A percentile compares a stretch with the other conserved stretches of the same genome.
phyloP scores from a whole-genome alignment of 2,113 vertebrate genomes.

The Ciconia boyciana region DNA sequence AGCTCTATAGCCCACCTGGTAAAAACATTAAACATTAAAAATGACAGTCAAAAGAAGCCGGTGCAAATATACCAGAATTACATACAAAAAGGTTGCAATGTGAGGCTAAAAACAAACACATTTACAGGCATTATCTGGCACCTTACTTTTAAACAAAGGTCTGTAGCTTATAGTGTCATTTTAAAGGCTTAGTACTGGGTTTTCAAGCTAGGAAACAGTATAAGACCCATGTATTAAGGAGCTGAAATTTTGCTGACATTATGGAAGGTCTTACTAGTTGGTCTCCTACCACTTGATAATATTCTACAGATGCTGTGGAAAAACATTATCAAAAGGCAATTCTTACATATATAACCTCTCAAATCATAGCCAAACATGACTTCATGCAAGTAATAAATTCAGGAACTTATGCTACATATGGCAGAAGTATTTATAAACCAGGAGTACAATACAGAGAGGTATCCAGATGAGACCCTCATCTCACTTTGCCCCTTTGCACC shows the following conservation, averaged over 20 bases:
- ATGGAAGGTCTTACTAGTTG: constrained; percentile 22
- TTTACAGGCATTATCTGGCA: constrained; percentile 2
- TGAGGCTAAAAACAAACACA: constrained; percentile 34
- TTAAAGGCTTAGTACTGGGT: constrained; percentile 12
- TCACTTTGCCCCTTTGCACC: neutral
- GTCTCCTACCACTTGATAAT: neutral
- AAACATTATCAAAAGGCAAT: constrained; percentile 19
- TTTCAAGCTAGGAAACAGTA: constrained; percentile 13
- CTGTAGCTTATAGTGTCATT: neutral
- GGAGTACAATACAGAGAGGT: neutral
- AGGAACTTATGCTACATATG: neutral
- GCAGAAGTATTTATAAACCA: neutral
- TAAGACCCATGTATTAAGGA: neutral
- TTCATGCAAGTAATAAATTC: constrained; percentile 13
- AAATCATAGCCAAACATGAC: constrained; percentile 29
- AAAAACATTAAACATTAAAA: constrained; percentile 60
- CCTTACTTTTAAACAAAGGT: constrained; percentile 15
- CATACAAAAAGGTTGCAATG: neutral
- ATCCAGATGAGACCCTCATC: neutral
- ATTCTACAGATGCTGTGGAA: constrained; percentile 25
- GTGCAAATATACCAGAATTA: constrained; percentile 4
- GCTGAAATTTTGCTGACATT: constrained; percentile 39
- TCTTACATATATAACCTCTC: neutral
- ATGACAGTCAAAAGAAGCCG: constrained; percentile 11
- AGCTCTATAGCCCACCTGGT: constrained; percentile 24